These are phyloP conservation scores for Hemaris fuciformis DNA, from an alignment of 2,888 invertebrate species.

Conservation along the genomic window DNA sequence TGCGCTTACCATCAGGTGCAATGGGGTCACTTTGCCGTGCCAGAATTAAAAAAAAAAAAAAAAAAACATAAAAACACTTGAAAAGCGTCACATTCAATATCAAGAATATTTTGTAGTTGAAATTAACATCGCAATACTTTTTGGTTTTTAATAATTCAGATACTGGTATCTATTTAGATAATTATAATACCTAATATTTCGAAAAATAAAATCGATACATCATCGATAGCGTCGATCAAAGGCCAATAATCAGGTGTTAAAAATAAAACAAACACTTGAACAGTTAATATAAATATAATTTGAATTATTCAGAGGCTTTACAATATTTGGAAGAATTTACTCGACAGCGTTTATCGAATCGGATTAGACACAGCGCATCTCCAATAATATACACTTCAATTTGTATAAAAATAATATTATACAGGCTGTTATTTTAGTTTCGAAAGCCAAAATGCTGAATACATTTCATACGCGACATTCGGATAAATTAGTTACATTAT, in stretches of 20 bases:
- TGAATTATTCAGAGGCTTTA: conserved; percentile 82
- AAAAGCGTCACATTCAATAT: too few species aligned
- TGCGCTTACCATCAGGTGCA: too few species aligned
- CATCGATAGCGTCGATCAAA: not conserved
- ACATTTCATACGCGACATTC: conserved; percentile 22
- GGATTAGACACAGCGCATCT: conserved; percentile 48
- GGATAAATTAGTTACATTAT: conserved; percentile 26
- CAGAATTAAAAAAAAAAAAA: too few species aligned
- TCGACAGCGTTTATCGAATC: conserved; percentile 53
- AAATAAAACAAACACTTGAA: conserved; percentile 76
- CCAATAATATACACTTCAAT: conserved; percentile 33
- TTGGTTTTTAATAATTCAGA: too few species aligned
- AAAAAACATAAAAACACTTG: too few species aligned
- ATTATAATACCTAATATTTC: too few species aligned
- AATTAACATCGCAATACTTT: too few species aligned
- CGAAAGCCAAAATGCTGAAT: conserved; percentile 22
- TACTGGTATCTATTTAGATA: too few species aligned
- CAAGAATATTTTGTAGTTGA: too few species aligned
- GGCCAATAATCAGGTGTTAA: not conserved
- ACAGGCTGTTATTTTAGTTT: conserved; percentile 49
- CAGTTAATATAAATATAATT: conserved; percentile 83
- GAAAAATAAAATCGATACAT: not conserved
- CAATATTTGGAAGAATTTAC: conserved; percentile 79
- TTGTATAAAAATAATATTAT: conserved; percentile 50
- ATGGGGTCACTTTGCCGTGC: too few species aligned